Conservation (phyloP, 1,140 invertebrate genomes). For the Bombus balteatus region DNA sequence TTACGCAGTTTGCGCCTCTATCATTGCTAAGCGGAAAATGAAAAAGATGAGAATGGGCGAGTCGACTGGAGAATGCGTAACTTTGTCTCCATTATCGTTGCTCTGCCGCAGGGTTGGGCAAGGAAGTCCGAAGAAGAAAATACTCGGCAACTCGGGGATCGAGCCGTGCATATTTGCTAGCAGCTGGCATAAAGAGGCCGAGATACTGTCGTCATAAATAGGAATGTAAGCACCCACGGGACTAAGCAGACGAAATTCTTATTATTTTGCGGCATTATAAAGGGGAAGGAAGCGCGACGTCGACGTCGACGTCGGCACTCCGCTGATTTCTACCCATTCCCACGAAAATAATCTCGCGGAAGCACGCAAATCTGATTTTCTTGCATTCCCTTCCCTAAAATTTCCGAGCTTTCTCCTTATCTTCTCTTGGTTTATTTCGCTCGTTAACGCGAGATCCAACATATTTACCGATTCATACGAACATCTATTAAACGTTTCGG, state of each 20-base stretch:
- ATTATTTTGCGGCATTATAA: slow-evolving; percentile 60
- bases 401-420: slow-evolving; percentile 8
- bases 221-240: slow-evolving; percentile 50
- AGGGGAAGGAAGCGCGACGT: not conserved
- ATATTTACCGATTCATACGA: not conserved
- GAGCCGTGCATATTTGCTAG: slow-evolving; percentile 58
- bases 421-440: not conserved
- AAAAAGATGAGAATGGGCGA: not conserved
- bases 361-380: slow-evolving; percentile 41
- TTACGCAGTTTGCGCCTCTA: not conserved
- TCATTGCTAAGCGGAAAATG: slow-evolving; percentile 2
- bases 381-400: slow-evolving; percentile 11
- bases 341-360: slow-evolving; percentile 50
- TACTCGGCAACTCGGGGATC: slow-evolving; percentile 45
- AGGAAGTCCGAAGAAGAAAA: slow-evolving; percentile 23
- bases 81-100: slow-evolving; percentile 32
- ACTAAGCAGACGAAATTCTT: slow-evolving; percentile 59
- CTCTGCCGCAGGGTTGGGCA: slow-evolving; percentile 5
- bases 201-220: slow-evolving; percentile 64
- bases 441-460: too few species aligned
- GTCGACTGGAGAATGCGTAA: not conserved
- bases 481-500: too few species aligned
- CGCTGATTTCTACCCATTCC: slow-evolving; percentile 41
- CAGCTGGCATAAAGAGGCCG: slow-evolving; percentile 56
- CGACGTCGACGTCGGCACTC: slow-evolving; percentile 22